Base-by-base conservation (phyloP, 2,888 invertebrate species). In the Pristionchus fissidentatus region DNA sequence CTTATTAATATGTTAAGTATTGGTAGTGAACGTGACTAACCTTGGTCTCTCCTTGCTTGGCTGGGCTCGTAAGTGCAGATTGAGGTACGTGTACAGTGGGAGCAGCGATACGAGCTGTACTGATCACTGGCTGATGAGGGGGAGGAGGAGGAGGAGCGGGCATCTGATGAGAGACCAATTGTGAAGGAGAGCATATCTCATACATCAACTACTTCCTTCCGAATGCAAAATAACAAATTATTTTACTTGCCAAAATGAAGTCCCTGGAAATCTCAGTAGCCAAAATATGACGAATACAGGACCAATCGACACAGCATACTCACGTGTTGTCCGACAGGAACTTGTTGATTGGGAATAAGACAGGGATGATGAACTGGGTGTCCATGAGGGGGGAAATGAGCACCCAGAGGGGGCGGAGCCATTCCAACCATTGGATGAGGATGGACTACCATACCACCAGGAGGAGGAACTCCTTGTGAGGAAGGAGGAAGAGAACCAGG, bases 401-500 rank as follows among this genome's bases (percentile, higher is more conserved):
- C n/a, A n/a, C n/a, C n/a, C n/a, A n/a, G n/a, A n/a, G n/a, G n/a
- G n/a, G n/a, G n/a, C n/a, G 62, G 38, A 66, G 62, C 5, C 19
- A 66, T 38, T 35, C 26, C 57, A 29, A 41, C 75, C 46, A 46
- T 75, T 46, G 46, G 43, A 75, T 75, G 49, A 43, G 62, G 93
- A 35, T 78, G 78, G 35, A 35, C 46, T 32, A 32, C 26, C 49
- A 77, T 77, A 32, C 70, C 70, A 10, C 70, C 70, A 19, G 41
- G 70, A 43, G 89, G 86, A 84, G 89, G 87, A 87, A 89, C 85
- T 86, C 84, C 49, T 80, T 84, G 77, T 43, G 78, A 75, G 4
- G 78, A 82, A 32, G 35, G 85, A 38, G 77, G 86, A 29, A 80
- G 81, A 41, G 84, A 41, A 82, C 86, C 78, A 57, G 85, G 41